Base-by-base conservation (phyloP, 1,140 invertebrate genomes). In the Camponotus floridanus region DNA sequence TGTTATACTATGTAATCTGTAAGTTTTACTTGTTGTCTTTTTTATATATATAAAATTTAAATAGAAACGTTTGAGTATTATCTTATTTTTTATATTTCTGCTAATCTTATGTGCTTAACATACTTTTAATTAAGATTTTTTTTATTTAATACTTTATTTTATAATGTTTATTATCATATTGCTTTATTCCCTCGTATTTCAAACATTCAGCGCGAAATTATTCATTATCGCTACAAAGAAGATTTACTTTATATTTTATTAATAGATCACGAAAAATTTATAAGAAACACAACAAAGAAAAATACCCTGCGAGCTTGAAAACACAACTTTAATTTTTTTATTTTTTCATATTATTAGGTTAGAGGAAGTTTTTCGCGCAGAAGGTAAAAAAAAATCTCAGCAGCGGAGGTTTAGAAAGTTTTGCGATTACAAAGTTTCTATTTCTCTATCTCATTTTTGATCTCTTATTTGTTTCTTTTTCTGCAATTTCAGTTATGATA, bases 311-410 rank as follows among this genome's bases (percentile, higher is more conserved):
- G 51, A 80, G 70, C 78, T 70, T 71, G 51, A 70, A 70, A 80
- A 80, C 65, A 67, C 13, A 33, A 70, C 48, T 15, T 70, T 13
- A 26, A 26, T 26, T 26, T 1, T 26, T 67, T 67, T 71, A 42
- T 81, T 81, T 71, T 45, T 26, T 61, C 31, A 15, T 15, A 71
- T 81, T 81, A 73, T 71, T 71, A 81, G 51, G 31, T 36, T 51
- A n/a, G 5, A 42, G 36, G 18, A 70, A 39, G 48, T 80, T 86
- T 59, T 57, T 42, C 7, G n/a, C 4, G 26, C 4, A 26, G 7
- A 59, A 70, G 11, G 26, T 70, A 80, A 76, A 86, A 86, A 76
- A 86, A 81, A 81, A 88, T 79, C 68, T 55, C 39, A 59, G 61
- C 74, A 78, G 4, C 18, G 21, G 36, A 1, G 68, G 15, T 13